Evolutionary conservation across 2,797 vertebrate genomes (phyloP), one percentile per base, ranked within the genome.

Genomic region (Hozukius guyotensis): DNA sequence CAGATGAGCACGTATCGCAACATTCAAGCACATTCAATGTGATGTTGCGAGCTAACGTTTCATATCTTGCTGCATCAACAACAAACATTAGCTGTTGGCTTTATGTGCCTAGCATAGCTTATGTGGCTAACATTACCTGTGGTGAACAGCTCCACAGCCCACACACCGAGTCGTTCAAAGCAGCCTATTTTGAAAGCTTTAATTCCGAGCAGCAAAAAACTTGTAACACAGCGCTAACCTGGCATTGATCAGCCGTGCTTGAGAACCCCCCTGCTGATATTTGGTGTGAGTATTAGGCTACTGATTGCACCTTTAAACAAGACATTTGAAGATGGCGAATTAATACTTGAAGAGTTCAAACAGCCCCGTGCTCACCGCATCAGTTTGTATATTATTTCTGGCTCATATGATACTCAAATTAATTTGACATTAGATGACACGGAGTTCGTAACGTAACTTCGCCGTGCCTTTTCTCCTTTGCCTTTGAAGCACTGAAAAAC

Each of bases 401-500:
- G 27, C 71, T 77, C 69, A 52, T 53, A 20, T 60, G 67, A 81
- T 62, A 8, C 72, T 78, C 67, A 83, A 84, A 84, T 88, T 84
- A 87, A 88, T 85, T 81, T 84, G 87, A 89, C 82, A 77, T 81
- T 62, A 79, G 77, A 72, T 84, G 88, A 77, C 86, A 84, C 25
- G 0, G 60, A 62, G 52, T 66, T 79, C 16, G 59, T 71, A 77
- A 70, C 72, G 57, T 61, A 82, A 74, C 89, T 89, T 86, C 80
- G 60, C 74, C 32, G 65, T 79, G 80, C 79, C 80, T 83, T 84
- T 75, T 65, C 76, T 84, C 77, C 73, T 63, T 63, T 78, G 86
- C 87, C 91, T 94, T 91, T 91, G 89, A 91, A 90, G 87, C 88
- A 68, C 75, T 81, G 77, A 42, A 88, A 92, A 91, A 92, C 90